A percentile compares a stretch with the other conserved stretches of the same genome.
These are phyloP conservation scores for Puntigrus tetrazona DNA, from an alignment of 2,113 vertebrate genomes.

Conservation along the genomic window DNA sequence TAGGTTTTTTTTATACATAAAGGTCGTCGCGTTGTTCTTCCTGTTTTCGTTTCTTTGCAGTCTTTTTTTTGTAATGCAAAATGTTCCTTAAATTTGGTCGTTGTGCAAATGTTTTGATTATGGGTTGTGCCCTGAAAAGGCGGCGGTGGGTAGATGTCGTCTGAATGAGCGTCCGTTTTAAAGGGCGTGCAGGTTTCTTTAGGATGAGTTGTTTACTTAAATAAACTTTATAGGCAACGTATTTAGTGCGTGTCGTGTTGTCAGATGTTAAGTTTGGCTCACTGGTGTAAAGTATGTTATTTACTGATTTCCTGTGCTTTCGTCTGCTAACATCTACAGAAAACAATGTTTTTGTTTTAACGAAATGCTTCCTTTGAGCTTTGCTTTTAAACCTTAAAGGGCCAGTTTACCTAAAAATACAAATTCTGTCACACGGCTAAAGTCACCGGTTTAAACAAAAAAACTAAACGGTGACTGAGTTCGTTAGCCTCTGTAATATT, in stretches of 20 bases:
- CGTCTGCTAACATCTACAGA: not conserved
- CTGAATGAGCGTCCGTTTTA: conserved; percentile 8
- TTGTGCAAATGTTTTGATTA: not conserved
- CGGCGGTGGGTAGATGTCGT: not conserved
- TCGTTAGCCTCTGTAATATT: not conserved
- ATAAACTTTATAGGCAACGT: not conserved
- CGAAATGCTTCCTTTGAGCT: not conserved
- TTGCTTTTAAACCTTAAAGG: not conserved
- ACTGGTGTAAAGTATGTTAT: not conserved
- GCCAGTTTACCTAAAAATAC: not conserved
- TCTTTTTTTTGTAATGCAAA: not conserved
- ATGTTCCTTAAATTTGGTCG: not conserved
- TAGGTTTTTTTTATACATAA: not conserved
- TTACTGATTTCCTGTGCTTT: not conserved
- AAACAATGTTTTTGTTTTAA: not conserved
- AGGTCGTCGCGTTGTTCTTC: not conserved
- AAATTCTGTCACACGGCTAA: not conserved
- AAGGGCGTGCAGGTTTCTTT: conserved; percentile 3
- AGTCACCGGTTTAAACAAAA: not conserved
- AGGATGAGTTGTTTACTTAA: not conserved
- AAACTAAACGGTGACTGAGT: not conserved
- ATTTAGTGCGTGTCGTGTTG: not conserved
- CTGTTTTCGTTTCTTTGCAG: not conserved
- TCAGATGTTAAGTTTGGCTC: not conserved
- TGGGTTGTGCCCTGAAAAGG: not conserved